Evolutionary conservation across 2,797 vertebrate species (phyloP).

Genomic region (Myoxocephalus aenaeus): DNA sequence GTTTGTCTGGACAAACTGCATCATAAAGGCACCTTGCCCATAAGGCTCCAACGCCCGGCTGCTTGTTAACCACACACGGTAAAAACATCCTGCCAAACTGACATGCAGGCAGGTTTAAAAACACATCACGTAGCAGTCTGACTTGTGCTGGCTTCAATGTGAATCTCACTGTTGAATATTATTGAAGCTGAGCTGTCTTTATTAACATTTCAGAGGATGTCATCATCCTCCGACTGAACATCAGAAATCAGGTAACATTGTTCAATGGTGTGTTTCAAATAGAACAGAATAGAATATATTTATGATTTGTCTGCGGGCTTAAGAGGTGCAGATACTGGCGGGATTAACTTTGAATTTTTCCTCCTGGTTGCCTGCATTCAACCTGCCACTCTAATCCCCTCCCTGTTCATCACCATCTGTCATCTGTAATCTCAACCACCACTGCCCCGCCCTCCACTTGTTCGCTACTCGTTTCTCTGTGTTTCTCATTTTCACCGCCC

Average conservation of each 20-base stretch:
- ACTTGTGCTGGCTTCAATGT: slow-evolving; percentile 46
- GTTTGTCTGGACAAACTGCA: slow-evolving; percentile 1
- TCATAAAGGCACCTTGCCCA: neutral
- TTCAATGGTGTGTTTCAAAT: slow-evolving; percentile 18
- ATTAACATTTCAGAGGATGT: slow-evolving; percentile 69
- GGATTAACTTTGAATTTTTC: slow-evolving; percentile 59
- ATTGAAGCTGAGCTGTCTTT: slow-evolving; percentile 50
- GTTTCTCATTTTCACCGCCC: slow-evolving; percentile 27
- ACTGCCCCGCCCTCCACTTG: slow-evolving; percentile 10
- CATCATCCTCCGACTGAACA: slow-evolving; percentile 64
- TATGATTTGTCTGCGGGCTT: slow-evolving; percentile 8
- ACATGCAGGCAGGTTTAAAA: slow-evolving; percentile 35
- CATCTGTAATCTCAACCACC: slow-evolving; percentile 50
- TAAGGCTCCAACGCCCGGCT: neutral
- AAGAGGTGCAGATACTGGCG: slow-evolving; percentile 18
- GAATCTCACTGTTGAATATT: slow-evolving; percentile 50
- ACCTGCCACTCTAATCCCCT: slow-evolving; percentile 66
- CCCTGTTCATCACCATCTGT: slow-evolving; percentile 69
- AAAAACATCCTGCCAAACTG: slow-evolving; percentile 29
- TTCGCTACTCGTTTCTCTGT: slow-evolving; percentile 10
- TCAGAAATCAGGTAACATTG: slow-evolving; percentile 49
- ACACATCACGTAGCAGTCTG: slow-evolving; percentile 35
- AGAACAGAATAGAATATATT: slow-evolving; percentile 21
- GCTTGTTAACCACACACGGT: slow-evolving; percentile 17
- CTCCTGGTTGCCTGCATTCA: slow-evolving; percentile 21